Evolutionary conservation across 2,888 invertebrate genomes (phyloP).

Genomic region (Metallyticus violacea): DNA sequence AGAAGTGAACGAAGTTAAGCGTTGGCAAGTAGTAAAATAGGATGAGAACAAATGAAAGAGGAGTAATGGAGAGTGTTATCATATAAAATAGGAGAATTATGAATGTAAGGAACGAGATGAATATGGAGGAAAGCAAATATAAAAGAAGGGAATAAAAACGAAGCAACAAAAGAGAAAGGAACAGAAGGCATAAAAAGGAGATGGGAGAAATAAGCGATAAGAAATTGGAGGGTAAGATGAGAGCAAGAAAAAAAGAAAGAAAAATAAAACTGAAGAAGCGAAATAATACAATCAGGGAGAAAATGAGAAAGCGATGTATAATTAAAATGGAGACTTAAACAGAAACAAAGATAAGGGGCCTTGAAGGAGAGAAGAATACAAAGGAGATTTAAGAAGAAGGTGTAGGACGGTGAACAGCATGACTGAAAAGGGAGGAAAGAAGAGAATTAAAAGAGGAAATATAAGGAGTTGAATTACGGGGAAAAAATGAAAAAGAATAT

Average conservation of each 20-base stretch:
- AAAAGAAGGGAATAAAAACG: no score
- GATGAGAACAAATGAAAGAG: neutral
- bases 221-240: neutral
- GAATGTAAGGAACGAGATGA: neutral
- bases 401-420: neutral
- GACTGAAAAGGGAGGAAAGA: no score
- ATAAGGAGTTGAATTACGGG: neutral
- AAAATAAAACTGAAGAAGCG: neutral
- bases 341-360: neutral
- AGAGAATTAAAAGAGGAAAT: no score
- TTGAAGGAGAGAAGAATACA: neutral
- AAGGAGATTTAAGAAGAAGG: neutral
- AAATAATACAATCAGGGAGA: neutral
- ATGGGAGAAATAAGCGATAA: neutral
- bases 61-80: neutral
- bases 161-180: no score
- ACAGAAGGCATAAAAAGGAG: no score
- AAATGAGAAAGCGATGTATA: no score
- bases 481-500: neutral
- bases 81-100: neutral
- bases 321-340: neutral
- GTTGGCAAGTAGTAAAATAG: neutral
- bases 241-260: no score
- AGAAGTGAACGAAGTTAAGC: neutral
- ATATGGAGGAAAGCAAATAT: neutral